These are phyloP conservation scores for Sciaenops ocellatus DNA, from an alignment of 2,797 vertebrate species.

Conservation along the genomic window DNA sequence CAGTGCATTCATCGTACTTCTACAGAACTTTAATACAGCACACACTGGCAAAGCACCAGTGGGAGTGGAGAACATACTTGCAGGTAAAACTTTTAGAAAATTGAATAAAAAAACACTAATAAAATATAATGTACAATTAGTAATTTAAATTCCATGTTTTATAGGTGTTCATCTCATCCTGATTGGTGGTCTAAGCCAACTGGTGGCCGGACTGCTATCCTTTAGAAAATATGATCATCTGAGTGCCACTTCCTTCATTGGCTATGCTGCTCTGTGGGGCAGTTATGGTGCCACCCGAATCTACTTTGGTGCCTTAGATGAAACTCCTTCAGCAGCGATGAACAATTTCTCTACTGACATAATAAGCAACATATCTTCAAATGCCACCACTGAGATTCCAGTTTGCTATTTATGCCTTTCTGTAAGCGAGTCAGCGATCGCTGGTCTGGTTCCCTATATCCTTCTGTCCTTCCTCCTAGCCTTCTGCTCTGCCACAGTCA, in stretches of 20 bases:
- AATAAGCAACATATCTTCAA: constrained; percentile 40
- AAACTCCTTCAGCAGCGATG: background rate
- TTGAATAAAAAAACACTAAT: background rate
- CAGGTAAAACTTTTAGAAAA: constrained; percentile 80
- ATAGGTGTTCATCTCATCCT: constrained; percentile 91
- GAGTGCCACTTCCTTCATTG: constrained; percentile 89
- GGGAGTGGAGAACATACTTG: constrained; percentile 88
- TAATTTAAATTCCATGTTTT: constrained; percentile 19
- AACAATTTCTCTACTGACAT: constrained; percentile 39
- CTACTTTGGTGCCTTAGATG: constrained; percentile 73
- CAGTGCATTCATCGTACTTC: constrained; percentile 90
- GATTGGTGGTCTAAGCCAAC: constrained; percentile 89
- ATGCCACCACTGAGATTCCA: background rate
- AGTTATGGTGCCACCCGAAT: constrained; percentile 90
- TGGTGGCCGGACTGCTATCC: constrained; percentile 90
- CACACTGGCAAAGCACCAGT: constrained; percentile 76
- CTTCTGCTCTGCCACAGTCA: constrained; percentile 93
- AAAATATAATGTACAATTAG: background rate
- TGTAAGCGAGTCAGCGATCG: constrained; percentile 83
- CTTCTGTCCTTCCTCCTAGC: constrained; percentile 88
- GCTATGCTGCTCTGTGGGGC: constrained; percentile 91
- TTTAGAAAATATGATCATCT: constrained; percentile 93
- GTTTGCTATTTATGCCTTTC: constrained; percentile 29
- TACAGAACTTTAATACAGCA: constrained; percentile 87
- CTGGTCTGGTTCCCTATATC: constrained; percentile 90